Conservation (phyloP, 2,797 vertebrate genomes). For the Carapus acus region DNA sequence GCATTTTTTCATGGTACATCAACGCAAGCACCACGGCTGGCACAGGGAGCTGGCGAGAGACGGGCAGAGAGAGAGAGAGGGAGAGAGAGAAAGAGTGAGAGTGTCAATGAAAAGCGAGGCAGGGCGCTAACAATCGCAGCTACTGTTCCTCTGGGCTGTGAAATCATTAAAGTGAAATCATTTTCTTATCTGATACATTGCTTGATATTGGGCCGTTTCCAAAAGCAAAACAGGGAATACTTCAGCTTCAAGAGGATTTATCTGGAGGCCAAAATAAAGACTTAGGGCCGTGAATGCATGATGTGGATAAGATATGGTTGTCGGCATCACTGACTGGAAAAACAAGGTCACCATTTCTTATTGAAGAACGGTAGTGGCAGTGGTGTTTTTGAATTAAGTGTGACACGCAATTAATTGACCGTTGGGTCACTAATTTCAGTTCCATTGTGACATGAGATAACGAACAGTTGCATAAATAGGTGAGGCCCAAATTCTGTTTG, state of each 20-base stretch:
- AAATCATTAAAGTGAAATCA: background rate
- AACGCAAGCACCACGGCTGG: conserved; percentile 81
- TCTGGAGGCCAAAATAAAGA: background rate
- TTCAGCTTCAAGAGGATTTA: background rate
- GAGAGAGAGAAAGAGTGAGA: too few relatives aligned
- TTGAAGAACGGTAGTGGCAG: too few relatives aligned
- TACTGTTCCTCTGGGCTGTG: background rate
- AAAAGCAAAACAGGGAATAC: background rate
- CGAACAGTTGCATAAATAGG: too few relatives aligned
- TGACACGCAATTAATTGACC: too few relatives aligned
- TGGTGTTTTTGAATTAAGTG: too few relatives aligned
- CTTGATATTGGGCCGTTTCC: conserved; percentile 1
- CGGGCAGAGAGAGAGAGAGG: conserved; percentile 16
- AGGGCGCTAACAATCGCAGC: too few relatives aligned
- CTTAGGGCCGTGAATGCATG: background rate
- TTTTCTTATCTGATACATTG: background rate
- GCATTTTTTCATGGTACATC: conserved; percentile 79
- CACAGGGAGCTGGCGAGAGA: conserved; percentile 79
- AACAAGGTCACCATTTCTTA: background rate
- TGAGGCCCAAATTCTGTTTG: too few relatives aligned
- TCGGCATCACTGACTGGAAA: conserved; percentile 1
- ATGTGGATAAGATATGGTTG: background rate
- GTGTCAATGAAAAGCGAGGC: too few relatives aligned
- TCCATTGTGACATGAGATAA: too few relatives aligned
- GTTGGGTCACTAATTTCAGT: too few relatives aligned